Evolutionary conservation across 2,113 vertebrate species (phyloP).

Genomic region (Ia io): DNA sequence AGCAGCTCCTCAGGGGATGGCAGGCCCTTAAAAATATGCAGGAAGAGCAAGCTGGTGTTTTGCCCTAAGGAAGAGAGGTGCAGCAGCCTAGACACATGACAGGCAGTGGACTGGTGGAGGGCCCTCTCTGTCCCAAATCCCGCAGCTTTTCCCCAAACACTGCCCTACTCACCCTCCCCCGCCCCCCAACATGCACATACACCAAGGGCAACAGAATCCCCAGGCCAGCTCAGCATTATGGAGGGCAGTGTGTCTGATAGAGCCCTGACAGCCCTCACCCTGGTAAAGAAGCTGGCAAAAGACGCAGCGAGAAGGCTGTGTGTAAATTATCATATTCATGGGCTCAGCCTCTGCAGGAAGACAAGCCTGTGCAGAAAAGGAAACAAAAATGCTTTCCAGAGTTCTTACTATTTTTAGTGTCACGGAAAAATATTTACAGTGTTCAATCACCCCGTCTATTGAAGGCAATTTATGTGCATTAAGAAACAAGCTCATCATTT

Average conservation of each 20-base stretch:
- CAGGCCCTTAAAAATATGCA: neutral
- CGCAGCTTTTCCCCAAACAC: neutral
- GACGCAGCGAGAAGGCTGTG: neutral
- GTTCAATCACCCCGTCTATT: constrained; percentile 58
- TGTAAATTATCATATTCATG: neutral
- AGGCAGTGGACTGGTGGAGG: neutral
- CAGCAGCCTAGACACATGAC: neutral
- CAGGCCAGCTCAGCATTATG: neutral
- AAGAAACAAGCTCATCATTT: constrained; percentile 59
- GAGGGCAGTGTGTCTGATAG: neutral
- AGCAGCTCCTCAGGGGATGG: neutral
- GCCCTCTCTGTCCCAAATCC: neutral
- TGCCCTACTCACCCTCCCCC: neutral
- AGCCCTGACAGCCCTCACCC: neutral
- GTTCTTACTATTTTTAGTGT: constrained; percentile 47
- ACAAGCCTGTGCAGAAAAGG: neutral
- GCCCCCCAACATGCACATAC: too few relatives aligned
- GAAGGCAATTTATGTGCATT: constrained; percentile 56
- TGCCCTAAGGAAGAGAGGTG: neutral
- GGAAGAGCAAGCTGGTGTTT: neutral
- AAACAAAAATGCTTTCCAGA: neutral
- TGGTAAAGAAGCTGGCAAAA: neutral
- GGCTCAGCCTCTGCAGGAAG: neutral
- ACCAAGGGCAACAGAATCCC: neutral
- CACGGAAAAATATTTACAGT: constrained; percentile 67